Percentiles rank a stretch among this genome's conserved stretches.
Evolutionary conservation across 1,140 invertebrate genomes (phyloP).

Genomic region (Drosophila aff.): DNA sequence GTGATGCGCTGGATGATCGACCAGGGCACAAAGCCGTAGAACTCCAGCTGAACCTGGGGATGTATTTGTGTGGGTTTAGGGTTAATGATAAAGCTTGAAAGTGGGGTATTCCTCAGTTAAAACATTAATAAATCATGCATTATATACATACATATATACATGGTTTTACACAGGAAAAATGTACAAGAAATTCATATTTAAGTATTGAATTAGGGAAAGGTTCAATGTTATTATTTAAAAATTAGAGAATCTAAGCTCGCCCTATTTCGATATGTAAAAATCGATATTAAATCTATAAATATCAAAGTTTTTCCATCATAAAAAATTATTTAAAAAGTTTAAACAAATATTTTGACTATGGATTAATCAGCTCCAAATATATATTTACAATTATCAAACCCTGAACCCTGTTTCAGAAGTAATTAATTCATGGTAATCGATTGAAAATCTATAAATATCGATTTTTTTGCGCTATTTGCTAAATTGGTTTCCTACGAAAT

Average conservation of each 20-base stretch:
- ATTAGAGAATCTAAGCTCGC: background rate
- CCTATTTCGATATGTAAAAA: background rate
- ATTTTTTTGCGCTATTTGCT: background rate
- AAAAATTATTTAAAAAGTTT: background rate
- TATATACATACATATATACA: background rate
- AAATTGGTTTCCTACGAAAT: background rate
- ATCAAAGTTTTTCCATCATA: background rate
- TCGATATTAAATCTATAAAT: background rate
- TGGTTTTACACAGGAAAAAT: background rate
- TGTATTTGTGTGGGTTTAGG: background rate
- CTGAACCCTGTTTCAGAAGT: background rate
- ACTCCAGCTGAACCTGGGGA: constrained; percentile 91
- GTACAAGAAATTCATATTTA: background rate
- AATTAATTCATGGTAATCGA: background rate
- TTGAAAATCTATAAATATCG: background rate
- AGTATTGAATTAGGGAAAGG: background rate
- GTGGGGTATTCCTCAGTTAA: background rate
- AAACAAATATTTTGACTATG: background rate
- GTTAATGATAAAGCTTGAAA: background rate
- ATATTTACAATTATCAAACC: background rate
- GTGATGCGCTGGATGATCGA: constrained; percentile 96
- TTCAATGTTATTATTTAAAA: background rate
- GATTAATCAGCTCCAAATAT: background rate
- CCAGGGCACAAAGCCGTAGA: constrained; percentile 98
- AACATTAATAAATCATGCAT: constrained; percentile 31